These are phyloP conservation scores for Eristalinus sepulchralis DNA, from an alignment of 2,888 invertebrate genomes.

Conservation along the genomic window DNA sequence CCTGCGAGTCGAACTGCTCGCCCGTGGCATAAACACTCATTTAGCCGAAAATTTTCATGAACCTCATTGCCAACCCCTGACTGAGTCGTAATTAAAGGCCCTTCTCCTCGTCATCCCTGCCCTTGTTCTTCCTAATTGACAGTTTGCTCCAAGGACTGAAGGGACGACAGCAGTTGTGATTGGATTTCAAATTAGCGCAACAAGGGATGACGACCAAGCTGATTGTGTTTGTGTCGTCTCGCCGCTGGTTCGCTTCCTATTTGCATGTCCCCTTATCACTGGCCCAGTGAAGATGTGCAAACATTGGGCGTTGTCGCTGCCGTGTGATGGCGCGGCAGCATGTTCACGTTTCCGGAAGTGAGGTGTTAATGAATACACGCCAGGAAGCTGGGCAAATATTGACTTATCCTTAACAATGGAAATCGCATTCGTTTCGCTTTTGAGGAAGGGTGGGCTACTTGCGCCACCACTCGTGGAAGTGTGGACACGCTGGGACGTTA, in stretches of 20 bases:
- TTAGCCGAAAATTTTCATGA: neutral
- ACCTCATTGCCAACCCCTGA: neutral
- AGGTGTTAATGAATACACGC: slow-evolving; percentile 15
- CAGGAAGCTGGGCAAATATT: slow-evolving; percentile 9
- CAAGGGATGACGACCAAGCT: neutral
- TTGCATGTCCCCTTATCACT: slow-evolving; percentile 1
- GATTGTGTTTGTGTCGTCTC: neutral
- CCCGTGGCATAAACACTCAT: neutral
- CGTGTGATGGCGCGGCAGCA: neutral
- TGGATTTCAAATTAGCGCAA: slow-evolving; percentile 21
- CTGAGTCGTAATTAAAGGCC: neutral
- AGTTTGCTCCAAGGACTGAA: neutral
- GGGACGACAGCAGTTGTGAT: neutral
- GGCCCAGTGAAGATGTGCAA: neutral
- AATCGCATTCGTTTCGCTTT: neutral
- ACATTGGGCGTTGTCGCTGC: neutral
- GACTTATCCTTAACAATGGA: neutral
- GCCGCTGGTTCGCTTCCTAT: neutral
- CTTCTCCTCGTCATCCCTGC: neutral
- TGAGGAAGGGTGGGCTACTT: neutral
- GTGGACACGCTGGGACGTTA: neutral
- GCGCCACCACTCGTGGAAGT: neutral
- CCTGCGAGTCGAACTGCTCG: neutral
- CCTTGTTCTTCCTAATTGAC: neutral
- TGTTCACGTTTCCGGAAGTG: neutral